Evolutionary conservation across 1,140 invertebrate genomes (phyloP).

Genomic region (Prorops nasuta): DNA sequence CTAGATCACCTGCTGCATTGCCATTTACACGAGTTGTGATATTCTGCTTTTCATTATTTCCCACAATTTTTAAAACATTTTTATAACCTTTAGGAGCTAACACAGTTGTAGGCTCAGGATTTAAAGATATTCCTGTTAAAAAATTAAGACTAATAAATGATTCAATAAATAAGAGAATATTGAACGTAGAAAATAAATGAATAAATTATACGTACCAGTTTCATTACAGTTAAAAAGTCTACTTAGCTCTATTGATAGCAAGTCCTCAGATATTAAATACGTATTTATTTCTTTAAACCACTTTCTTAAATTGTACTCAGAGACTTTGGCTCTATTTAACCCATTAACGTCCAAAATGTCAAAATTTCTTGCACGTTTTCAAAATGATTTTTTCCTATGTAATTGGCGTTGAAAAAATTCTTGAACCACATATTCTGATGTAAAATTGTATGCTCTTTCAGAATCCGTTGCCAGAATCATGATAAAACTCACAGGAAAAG

Average conservation of each 20-base stretch:
- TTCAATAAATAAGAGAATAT: no score
- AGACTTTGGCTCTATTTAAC: background rate
- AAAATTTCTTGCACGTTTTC: no score
- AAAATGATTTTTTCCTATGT: no score
- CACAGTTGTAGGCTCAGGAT: constrained; percentile 2
- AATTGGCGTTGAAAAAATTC: no score
- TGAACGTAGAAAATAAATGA: no score
- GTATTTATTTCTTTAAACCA: background rate
- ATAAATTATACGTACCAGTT: no score
- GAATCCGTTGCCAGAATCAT: no score
- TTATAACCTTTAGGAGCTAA: constrained; percentile 4
- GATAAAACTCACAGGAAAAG: no score
- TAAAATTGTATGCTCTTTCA: no score
- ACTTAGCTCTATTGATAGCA: background rate
- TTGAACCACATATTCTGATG: no score
- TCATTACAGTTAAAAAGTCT: background rate
- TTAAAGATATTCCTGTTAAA: constrained; percentile 1
- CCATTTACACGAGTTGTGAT: constrained; percentile 21
- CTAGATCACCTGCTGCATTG: constrained; percentile 32
- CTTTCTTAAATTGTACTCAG: background rate
- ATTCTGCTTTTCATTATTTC: constrained; percentile 12
- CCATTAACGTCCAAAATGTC: background rate
- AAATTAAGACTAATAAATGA: no score
- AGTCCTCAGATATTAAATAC: background rate
- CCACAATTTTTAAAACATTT: constrained; percentile 7